Evolutionary conservation across 2,113 vertebrate species (phyloP).

Genomic region (Saccopteryx bilineata): DNA sequence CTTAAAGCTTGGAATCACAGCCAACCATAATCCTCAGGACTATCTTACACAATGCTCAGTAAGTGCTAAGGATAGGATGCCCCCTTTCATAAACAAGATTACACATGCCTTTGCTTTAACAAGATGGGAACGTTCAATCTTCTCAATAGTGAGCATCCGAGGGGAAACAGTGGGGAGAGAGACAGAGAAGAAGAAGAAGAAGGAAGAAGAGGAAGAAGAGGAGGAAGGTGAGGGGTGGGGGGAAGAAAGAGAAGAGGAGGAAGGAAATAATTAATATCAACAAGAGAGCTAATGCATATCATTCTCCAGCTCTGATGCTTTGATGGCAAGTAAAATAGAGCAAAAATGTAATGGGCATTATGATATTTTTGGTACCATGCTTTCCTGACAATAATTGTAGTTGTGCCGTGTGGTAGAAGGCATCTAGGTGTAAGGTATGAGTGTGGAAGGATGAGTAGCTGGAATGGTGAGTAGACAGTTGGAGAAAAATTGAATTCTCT

Average conservation of each 20-base stretch:
- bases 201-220: background rate
- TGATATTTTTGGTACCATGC: background rate
- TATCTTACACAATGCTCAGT: background rate
- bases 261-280: background rate
- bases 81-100: background rate
- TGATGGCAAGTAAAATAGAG: background rate
- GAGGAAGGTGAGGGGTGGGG: background rate
- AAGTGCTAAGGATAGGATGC: rapidly evolving
- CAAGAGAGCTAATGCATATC: background rate
- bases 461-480: background rate
- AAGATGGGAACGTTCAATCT: background rate
- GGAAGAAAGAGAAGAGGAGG: rapidly evolving
- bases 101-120: background rate
- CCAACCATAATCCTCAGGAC: background rate
- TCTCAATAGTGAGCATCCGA: background rate
- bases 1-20: background rate
- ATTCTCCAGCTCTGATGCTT: background rate
- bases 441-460: background rate
- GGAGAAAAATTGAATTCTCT: background rate
- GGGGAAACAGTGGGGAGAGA: background rate
- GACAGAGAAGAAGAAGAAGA: background rate
- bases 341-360: background rate
- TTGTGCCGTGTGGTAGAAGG: background rate
- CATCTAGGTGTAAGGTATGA: background rate
- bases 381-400: background rate